These are phyloP conservation scores for Hymenochirus boettgeri DNA, from an alignment of 2,113 vertebrate species.

Conservation along the genomic window DNA sequence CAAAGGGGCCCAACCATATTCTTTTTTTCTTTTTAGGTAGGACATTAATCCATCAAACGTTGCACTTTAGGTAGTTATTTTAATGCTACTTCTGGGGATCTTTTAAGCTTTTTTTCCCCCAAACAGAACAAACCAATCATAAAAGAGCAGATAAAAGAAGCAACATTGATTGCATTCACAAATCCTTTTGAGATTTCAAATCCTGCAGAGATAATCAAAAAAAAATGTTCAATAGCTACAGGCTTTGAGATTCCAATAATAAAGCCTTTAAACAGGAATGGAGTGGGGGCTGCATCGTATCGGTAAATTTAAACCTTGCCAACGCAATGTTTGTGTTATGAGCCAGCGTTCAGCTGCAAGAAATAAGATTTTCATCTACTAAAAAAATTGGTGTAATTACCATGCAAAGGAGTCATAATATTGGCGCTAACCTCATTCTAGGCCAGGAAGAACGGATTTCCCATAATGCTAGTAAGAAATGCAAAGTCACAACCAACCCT, in stretches of 20 bases:
- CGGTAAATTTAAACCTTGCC: slow-evolving; percentile 17
- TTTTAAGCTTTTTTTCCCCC: no score
- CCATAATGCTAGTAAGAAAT: no score
- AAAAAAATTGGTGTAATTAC: background rate
- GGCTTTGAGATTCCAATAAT: slow-evolving; percentile 25
- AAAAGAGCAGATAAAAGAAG: slow-evolving; percentile 5
- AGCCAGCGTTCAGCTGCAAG: background rate
- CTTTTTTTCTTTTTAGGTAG: no score
- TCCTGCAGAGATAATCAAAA: slow-evolving; percentile 28
- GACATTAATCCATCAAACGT: no score
- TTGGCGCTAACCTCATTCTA: no score
- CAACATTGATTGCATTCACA: slow-evolving; percentile 17
- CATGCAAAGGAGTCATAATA: no score
- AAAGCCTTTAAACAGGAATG: slow-evolving; percentile 13
- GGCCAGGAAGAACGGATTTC: no score
- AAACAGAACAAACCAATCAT: no score
- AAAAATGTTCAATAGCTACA: slow-evolving; percentile 19
- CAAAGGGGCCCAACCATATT: no score
- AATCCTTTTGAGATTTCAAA: slow-evolving; percentile 19
- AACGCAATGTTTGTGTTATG: slow-evolving; percentile 16
- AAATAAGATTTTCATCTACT: slow-evolving; percentile 12
- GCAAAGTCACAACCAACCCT: no score
- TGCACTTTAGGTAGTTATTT: no score
- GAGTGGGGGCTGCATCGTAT: slow-evolving; percentile 17
- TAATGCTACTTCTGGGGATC: no score